Conservation (phyloP, 2,888 invertebrate species). For the Romanomermis culicivorax region DNA sequence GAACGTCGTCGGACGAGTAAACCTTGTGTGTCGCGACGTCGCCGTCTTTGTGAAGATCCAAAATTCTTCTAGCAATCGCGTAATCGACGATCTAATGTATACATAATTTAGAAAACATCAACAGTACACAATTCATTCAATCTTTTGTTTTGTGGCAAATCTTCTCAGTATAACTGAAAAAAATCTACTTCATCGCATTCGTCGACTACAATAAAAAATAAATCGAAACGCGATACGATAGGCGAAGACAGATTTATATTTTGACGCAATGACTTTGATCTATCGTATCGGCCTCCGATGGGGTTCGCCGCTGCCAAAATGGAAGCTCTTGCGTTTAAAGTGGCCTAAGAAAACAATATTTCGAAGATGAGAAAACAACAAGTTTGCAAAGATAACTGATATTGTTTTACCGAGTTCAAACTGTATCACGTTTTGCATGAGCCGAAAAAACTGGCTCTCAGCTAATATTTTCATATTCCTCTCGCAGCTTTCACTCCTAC, state of each 20-base stretch:
- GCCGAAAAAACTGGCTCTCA: no score
- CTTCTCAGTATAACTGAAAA: no score
- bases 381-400: no score
- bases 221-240: conserved; percentile 94
- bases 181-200: conserved; percentile 82
- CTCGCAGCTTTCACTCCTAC: no score
- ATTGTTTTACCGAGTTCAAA: no score
- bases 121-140: neutral
- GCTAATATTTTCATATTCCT: no score
- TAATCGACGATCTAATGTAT: conserved; percentile 58
- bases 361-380: neutral
- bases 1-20: conserved; percentile 67
- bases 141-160: neutral
- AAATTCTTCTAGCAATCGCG: conserved; percentile 82
- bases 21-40: conserved; percentile 43
- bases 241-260: conserved; percentile 81
- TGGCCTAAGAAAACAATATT: conserved; percentile 42
- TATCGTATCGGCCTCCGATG: conserved; percentile 83
- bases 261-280: conserved; percentile 73
- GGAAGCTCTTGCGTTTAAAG: conserved; percentile 85
- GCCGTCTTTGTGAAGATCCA: conserved; percentile 71
- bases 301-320: conserved; percentile 97
- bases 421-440: no score
- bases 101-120: conserved; percentile 6
- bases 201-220: conserved; percentile 92